A percentile compares a stretch with the other conserved stretches of the same genome.
Evolutionary conservation across 1,140 invertebrate species (phyloP).

Genomic region (Diprion similis): DNA sequence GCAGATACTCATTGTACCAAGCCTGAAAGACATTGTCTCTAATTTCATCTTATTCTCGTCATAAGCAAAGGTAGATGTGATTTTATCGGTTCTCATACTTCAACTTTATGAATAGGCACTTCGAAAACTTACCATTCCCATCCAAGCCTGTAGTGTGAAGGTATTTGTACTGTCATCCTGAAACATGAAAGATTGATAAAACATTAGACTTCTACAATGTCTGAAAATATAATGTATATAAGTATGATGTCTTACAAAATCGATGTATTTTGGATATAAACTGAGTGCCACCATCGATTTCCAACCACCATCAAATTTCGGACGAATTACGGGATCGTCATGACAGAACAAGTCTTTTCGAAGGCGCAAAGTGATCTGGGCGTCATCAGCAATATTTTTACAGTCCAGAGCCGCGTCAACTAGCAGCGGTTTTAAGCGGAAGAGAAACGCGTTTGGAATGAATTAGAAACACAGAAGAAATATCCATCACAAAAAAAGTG

Average conservation of each 20-base stretch:
- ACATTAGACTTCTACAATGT: too few species aligned
- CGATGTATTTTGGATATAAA: slow-evolving; percentile 60
- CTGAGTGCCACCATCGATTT: slow-evolving; percentile 53
- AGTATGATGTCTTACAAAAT: slow-evolving; percentile 58
- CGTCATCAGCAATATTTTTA: too few species aligned
- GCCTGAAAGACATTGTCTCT: slow-evolving; percentile 34
- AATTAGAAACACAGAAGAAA: too few species aligned
- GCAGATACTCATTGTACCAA: slow-evolving; percentile 59
- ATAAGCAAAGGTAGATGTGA: too few species aligned
- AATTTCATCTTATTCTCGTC: too few species aligned
- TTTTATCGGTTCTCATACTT: too few species aligned
- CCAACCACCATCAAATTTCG: slow-evolving; percentile 34
- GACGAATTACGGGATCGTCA: slow-evolving; percentile 60
- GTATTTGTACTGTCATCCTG: slow-evolving; percentile 37
- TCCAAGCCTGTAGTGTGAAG: slow-evolving; percentile 45
- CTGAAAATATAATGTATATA: not conserved
- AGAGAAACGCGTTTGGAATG: too few species aligned
- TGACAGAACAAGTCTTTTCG: slow-evolving; percentile 60
- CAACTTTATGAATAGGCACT: too few species aligned
- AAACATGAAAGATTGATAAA: not conserved
- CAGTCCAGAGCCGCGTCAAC: too few species aligned
- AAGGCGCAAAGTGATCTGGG: slow-evolving; percentile 34
- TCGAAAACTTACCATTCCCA: slow-evolving; percentile 40
- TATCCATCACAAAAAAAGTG: too few species aligned
- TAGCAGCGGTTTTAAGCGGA: too few species aligned